These are phyloP conservation scores for Galagoides demidoff DNA, from an alignment of 2,797 vertebrate genomes.

Conservation along the genomic window DNA sequence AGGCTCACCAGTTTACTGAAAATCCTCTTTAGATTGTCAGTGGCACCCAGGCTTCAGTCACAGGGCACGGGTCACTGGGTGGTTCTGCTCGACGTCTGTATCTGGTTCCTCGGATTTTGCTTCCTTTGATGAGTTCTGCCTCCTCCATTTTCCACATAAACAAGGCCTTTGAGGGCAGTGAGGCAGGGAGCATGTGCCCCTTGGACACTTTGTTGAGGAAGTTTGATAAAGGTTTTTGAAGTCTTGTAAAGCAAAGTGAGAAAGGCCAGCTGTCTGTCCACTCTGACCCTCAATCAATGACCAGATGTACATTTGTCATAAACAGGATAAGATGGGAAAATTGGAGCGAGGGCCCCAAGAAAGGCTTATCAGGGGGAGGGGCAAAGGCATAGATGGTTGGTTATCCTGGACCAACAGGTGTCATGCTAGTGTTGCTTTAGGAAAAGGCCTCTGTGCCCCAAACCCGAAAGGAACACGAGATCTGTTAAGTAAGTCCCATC, in stretches of 20 bases:
- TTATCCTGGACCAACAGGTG: neutral
- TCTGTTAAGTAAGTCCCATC: neutral
- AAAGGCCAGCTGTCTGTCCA: slow-evolving; percentile 58
- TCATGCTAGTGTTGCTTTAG: neutral
- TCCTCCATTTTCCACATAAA: slow-evolving; percentile 40
- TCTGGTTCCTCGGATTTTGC: slow-evolving; percentile 34
- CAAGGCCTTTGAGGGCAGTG: neutral
- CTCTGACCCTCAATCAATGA: neutral
- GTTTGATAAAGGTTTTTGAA: slow-evolving; percentile 64
- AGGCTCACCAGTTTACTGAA: neutral
- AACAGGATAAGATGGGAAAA: neutral
- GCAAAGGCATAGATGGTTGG: neutral
- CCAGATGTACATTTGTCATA: slow-evolving; percentile 41
- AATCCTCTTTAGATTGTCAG: slow-evolving; percentile 39
- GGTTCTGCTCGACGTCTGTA: slow-evolving; percentile 10
- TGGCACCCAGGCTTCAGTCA: neutral
- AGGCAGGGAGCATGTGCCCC: neutral
- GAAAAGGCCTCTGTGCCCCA: neutral
- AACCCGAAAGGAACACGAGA: neutral
- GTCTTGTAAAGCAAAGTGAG: slow-evolving; percentile 40
- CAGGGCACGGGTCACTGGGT: neutral
- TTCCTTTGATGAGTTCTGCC: neutral
- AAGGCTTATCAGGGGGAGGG: slow-evolving; percentile 1
- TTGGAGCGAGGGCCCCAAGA: neutral
- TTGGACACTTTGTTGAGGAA: neutral